These are phyloP conservation scores for Leptothorax acervorum DNA, from an alignment of 2,888 invertebrate genomes.

Conservation along the genomic window DNA sequence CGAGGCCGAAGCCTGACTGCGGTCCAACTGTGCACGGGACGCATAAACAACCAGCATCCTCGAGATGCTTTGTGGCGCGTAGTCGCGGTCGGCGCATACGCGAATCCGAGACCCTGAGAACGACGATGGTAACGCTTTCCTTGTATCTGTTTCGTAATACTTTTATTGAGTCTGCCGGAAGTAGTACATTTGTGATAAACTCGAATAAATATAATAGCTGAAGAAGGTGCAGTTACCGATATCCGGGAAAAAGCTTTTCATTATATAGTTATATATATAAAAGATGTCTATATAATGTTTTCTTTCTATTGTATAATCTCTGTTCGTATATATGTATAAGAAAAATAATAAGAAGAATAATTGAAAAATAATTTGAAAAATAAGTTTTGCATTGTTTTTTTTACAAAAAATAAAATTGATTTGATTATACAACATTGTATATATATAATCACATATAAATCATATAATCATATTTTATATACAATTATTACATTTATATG, in stretches of 20 bases:
- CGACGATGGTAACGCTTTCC: not conserved
- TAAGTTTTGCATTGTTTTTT: not conserved
- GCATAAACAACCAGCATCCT: slow-evolving; percentile 78
- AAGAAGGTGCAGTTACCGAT: not conserved
- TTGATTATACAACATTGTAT: not conserved
- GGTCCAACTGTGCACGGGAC: slow-evolving; percentile 82
- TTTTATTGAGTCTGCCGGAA: not conserved
- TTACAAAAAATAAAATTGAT: not conserved
- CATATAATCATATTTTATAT: not conserved
- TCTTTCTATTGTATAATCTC: not conserved
- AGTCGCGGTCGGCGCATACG: not conserved
- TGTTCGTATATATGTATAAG: not conserved
- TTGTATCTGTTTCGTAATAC: not conserved
- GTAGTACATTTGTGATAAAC: not conserved
- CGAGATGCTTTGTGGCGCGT: slow-evolving; percentile 16
- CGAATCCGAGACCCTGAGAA: not conserved
- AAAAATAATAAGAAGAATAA: too few species aligned
- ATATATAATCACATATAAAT: not conserved
- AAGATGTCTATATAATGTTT: not conserved
- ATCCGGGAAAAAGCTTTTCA: not conserved
- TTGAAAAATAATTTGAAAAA: not conserved
- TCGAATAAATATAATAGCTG: not conserved
- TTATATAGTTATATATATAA: not conserved
- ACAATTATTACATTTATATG: not conserved
- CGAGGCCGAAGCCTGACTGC: slow-evolving; percentile 76